phyloP scores from a whole-genome alignment of 2,888 invertebrate genomes.

The Acronicta leporina region DNA sequence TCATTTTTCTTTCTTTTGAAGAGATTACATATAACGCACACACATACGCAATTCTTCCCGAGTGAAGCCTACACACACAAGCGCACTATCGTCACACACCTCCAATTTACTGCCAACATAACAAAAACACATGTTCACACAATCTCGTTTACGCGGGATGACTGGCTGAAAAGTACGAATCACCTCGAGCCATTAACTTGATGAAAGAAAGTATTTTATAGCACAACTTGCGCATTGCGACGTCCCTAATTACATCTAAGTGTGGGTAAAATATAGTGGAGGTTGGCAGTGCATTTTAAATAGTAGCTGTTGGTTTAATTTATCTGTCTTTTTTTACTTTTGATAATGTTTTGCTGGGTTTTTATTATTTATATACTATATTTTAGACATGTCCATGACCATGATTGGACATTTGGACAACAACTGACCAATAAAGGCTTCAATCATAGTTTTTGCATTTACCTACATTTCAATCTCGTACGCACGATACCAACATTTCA shows the following conservation, averaged over 20 bases:
- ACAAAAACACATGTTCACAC: conserved; percentile 34
- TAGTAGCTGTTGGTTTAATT: conserved; percentile 20
- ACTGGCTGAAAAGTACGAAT: conserved; percentile 67
- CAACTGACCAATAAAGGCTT: too few species aligned
- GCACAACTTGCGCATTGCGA: conserved; percentile 62
- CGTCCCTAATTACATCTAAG: conserved; percentile 64
- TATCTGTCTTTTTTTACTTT: conserved; percentile 22
- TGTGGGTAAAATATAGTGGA: conserved; percentile 56
- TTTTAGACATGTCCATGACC: too few species aligned
- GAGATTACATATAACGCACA: background rate
- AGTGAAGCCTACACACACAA: background rate
- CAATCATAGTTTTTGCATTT: too few species aligned
- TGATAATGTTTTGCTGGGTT: too few species aligned
- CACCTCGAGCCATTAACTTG: conserved; percentile 73
- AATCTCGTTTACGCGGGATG: conserved; percentile 48
- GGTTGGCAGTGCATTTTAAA: conserved; percentile 37
- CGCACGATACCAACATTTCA: too few species aligned
- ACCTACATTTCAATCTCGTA: conserved; percentile 4
- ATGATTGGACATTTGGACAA: too few species aligned
- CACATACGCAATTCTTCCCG: background rate
- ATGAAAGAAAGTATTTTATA: conserved; percentile 79
- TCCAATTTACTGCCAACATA: conserved; percentile 37
- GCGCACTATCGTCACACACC: conserved; percentile 10
- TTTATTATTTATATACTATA: too few species aligned
- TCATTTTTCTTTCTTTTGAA: too few species aligned